A percentile compares a stretch with the other conserved stretches of the same genome.
Conservation (phyloP, 1,140 invertebrate genomes). For the Conus ventricosus region DNA sequence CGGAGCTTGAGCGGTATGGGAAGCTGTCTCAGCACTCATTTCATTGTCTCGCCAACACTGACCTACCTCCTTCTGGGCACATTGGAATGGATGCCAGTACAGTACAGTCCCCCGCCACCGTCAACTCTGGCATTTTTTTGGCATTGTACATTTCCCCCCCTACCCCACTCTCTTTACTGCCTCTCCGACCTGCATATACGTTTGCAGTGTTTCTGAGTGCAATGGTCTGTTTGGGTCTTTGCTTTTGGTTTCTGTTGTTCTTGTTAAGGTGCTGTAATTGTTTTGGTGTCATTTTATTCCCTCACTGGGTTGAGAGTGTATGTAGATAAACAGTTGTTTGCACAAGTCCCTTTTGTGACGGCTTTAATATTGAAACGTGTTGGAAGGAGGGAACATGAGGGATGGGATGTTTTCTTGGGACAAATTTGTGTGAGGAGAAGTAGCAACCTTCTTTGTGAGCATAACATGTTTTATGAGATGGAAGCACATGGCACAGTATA, state of each 20-base stretch:
- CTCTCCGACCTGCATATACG: background rate
- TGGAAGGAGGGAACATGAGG: background rate
- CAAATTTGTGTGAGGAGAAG: too few species aligned
- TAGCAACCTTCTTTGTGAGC: too few species aligned
- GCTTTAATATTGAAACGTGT: background rate
- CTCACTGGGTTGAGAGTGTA: too few species aligned
- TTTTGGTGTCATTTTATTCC: too few species aligned
- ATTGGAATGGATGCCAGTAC: background rate
- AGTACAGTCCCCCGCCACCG: background rate
- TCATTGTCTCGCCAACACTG: background rate
- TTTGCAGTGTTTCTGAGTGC: background rate
- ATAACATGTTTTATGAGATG: too few species aligned
- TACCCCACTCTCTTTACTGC: background rate
- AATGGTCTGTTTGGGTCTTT: background rate
- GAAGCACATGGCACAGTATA: too few species aligned
- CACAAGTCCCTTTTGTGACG: too few species aligned
- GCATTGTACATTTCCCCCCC: too few species aligned
- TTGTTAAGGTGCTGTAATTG: background rate
- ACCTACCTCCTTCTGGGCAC: background rate
- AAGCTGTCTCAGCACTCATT: background rate
- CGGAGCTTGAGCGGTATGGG: background rate
- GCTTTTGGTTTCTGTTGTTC: background rate
- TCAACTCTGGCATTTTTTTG: too few species aligned
- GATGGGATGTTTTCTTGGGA: too few species aligned
- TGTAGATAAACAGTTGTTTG: too few species aligned